Conservation (phyloP, 2,888 invertebrate species). For the Onthophagus sagittarius region DNA sequence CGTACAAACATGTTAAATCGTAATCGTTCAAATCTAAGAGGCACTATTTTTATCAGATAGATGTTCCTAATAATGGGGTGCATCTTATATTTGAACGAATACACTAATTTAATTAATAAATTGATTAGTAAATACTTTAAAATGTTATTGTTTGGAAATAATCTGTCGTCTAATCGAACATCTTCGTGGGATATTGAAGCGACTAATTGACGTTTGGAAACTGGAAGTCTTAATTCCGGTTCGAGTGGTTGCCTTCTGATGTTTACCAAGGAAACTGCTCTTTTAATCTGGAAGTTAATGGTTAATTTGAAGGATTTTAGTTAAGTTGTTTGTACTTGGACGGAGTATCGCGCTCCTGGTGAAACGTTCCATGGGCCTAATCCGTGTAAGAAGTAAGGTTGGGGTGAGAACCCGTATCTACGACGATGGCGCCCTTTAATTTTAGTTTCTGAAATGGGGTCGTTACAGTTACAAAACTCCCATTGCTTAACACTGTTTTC, state of each 20-base stretch:
- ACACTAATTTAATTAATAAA: neutral
- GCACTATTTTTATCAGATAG: too few relatives aligned
- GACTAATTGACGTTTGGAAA: slow-evolving; percentile 49
- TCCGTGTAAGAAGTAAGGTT: slow-evolving; percentile 51
- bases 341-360: slow-evolving; percentile 47
- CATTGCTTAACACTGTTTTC: slow-evolving; percentile 40
- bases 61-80: too few relatives aligned
- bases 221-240: slow-evolving; percentile 45
- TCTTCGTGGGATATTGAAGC: slow-evolving; percentile 49
- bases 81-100: too few relatives aligned
- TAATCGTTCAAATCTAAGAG: too few relatives aligned
- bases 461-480: slow-evolving; percentile 36
- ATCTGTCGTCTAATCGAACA: slow-evolving; percentile 35
- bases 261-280: slow-evolving; percentile 48
- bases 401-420: slow-evolving; percentile 49
- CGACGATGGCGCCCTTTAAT: slow-evolving; percentile 41
- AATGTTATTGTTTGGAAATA: slow-evolving; percentile 30
- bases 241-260: slow-evolving; percentile 45
- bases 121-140: slow-evolving; percentile 28
- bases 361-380: slow-evolving; percentile 52
- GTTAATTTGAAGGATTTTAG: neutral
- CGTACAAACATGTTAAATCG: too few relatives aligned
- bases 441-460: slow-evolving; percentile 19
- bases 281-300: slow-evolving; percentile 37
- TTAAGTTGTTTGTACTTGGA: slow-evolving; percentile 40